phyloP scores from a whole-genome alignment of 2,888 invertebrate species.

The Frankliniella fusca region DNA sequence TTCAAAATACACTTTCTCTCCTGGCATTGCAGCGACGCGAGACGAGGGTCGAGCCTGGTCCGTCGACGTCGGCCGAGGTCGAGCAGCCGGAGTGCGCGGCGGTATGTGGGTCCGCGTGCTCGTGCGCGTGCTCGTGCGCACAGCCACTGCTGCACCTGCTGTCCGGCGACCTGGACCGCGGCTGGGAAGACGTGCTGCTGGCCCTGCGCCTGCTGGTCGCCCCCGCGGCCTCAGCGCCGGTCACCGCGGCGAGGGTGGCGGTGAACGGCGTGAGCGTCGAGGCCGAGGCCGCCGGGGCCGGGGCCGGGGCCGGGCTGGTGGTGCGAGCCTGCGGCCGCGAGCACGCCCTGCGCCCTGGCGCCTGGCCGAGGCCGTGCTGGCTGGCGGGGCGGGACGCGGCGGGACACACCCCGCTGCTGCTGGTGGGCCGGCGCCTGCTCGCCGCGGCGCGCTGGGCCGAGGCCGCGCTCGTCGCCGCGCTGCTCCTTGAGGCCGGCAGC shows the following conservation, averaged over 20 bases:
- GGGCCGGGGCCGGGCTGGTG: not conserved
- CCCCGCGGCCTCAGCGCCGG: not conserved
- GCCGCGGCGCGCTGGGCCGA: slow-evolving; percentile 35
- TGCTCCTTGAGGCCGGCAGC: slow-evolving; percentile 41
- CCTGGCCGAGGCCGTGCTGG: not conserved
- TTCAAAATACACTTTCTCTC: not conserved
- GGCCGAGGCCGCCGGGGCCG: not conserved
- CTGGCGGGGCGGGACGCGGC: slow-evolving; percentile 37
- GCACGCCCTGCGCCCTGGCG: not conserved
- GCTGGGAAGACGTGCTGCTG: not conserved
- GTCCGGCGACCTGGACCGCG: slow-evolving; percentile 16
- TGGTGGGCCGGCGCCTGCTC: slow-evolving; percentile 28
- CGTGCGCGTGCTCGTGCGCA: not conserved
- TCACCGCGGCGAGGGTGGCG: not conserved
- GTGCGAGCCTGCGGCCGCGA: slow-evolving; percentile 3
- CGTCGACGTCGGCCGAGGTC: not conserved
- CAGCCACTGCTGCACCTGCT: slow-evolving; percentile 6
- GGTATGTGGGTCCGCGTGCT: not conserved
- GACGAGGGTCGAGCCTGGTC: not conserved
- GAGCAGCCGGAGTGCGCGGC: not conserved
- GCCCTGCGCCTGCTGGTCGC: slow-evolving; percentile 6
- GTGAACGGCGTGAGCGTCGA: slow-evolving; percentile 13
- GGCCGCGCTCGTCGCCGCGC: slow-evolving; percentile 39
- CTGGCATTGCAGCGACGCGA: not conserved
- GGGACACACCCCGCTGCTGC: slow-evolving; percentile 40